phyloP scores from a whole-genome alignment of 2,113 vertebrate genomes.

The Cepphus grylle region DNA sequence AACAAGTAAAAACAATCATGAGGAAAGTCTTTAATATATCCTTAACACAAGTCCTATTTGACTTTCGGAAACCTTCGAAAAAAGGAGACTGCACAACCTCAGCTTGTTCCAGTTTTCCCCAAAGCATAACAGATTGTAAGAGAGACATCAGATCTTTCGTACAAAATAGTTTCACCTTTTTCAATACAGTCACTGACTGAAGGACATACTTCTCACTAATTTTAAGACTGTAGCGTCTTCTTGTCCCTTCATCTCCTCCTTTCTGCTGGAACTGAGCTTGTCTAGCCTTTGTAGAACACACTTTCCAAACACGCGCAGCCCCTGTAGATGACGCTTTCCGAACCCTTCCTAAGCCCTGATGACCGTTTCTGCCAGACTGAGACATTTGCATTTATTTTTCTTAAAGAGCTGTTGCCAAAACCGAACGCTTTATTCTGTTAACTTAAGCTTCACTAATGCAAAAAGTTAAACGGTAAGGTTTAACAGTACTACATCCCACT shows the following conservation, averaged over 20 bases:
- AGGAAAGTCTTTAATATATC: background rate
- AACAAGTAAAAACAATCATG: background rate
- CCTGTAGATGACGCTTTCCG: background rate
- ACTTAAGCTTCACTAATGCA: background rate
- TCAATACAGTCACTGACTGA: background rate
- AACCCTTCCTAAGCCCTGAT: background rate
- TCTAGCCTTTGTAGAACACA: background rate
- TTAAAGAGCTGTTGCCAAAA: background rate
- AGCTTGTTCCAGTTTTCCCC: background rate
- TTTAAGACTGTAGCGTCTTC: background rate
- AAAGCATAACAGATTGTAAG: background rate
- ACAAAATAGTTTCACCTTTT: background rate
- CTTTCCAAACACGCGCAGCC: accelerated
- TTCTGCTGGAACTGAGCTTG: background rate
- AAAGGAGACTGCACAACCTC: background rate
- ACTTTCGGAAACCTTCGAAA: background rate
- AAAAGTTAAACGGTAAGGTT: background rate
- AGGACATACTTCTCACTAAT: background rate
- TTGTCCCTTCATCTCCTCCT: background rate
- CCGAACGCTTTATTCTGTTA: background rate
- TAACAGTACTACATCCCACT: background rate
- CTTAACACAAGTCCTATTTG: background rate
- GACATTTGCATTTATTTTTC: background rate
- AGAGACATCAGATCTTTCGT: background rate
- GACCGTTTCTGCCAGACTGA: background rate